phyloP scores from a whole-genome alignment of 2,113 vertebrate genomes.

The Cnemophilus loriae region DNA sequence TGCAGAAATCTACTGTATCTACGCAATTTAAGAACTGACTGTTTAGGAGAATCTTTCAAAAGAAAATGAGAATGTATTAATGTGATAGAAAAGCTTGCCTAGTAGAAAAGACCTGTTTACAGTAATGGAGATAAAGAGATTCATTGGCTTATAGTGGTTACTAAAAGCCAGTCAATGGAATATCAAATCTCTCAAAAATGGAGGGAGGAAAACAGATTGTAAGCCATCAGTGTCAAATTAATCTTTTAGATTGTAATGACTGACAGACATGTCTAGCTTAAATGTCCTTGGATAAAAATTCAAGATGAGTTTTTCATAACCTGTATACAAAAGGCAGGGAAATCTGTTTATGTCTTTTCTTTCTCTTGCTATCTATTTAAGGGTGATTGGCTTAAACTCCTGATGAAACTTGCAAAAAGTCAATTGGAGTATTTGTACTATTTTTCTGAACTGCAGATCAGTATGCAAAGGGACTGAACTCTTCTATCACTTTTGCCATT shows the following conservation, averaged over 20 bases:
- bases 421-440: neutral
- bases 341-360: neutral
- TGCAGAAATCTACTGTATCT: neutral
- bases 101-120: neutral
- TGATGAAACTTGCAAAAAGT: neutral
- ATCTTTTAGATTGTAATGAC: neutral
- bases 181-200: conserved; percentile 2
- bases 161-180: conserved; percentile 4
- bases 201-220: neutral
- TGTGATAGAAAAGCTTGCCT: neutral
- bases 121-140: conserved; percentile 11
- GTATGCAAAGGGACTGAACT: neutral
- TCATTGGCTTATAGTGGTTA: neutral
- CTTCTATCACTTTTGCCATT: neutral
- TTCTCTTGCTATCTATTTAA: neutral
- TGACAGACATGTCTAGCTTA: neutral
- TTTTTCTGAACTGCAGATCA: neutral
- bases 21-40: neutral
- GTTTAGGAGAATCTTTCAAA: neutral
- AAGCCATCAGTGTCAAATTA: neutral
- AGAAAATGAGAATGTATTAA: neutral
- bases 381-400: neutral
- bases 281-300: neutral
- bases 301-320: neutral
- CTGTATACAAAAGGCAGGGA: neutral